Evolutionary conservation across 2,113 vertebrate species (phyloP).

Genomic region (Triplophysa rosa): DNA sequence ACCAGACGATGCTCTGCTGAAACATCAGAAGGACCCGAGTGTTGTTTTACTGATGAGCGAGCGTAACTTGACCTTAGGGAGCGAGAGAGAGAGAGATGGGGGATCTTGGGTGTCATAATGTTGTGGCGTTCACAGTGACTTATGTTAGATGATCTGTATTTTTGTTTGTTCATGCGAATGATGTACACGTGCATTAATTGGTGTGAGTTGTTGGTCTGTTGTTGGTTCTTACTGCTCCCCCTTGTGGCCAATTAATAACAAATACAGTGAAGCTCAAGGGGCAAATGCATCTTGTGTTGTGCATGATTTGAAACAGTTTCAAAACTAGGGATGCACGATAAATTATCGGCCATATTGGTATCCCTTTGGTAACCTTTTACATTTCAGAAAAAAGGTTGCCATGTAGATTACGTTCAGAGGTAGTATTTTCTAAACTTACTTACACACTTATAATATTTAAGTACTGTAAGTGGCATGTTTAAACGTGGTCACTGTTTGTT

Average conservation of each 20-base stretch:
- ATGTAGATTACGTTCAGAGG: neutral
- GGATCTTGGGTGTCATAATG: neutral
- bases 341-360: too few relatives aligned
- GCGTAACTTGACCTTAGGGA: slow-evolving; percentile 13
- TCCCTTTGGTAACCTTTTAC: too few relatives aligned
- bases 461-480: neutral
- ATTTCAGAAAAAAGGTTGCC: neutral
- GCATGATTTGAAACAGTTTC: too few relatives aligned
- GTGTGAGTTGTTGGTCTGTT: neutral
- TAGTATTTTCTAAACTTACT: neutral
- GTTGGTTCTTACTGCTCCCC: slow-evolving; percentile 16
- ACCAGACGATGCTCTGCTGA: slow-evolving; percentile 11
- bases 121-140: slow-evolving; percentile 7
- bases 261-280: neutral
- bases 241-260: slow-evolving; percentile 26
- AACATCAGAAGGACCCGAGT: slow-evolving; percentile 20
- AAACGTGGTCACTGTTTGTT: neutral
- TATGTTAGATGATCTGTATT: neutral
- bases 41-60: neutral
- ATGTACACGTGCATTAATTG: neutral
- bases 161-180: neutral
- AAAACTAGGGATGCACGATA: too few relatives aligned
- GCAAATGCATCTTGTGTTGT: too few relatives aligned
- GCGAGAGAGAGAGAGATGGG: neutral
- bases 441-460: too few relatives aligned